Evolutionary conservation across 2,797 vertebrate species (phyloP).

Genomic region (Trematomus bernacchii): DNA sequence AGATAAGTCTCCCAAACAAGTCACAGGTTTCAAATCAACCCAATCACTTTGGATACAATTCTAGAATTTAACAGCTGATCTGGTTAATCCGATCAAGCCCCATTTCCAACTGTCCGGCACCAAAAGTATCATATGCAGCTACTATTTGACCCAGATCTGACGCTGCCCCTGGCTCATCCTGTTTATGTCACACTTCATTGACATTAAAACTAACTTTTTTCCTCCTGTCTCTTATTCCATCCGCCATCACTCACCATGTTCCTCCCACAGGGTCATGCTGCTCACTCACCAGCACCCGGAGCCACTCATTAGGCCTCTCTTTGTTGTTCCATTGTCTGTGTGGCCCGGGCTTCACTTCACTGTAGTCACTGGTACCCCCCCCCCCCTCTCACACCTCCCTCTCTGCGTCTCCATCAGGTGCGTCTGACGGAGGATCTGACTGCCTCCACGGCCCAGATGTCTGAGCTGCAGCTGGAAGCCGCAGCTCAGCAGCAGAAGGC

Average conservation of each 20-base stretch:
- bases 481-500: constrained; percentile 91
- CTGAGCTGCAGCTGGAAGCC: constrained; percentile 92
- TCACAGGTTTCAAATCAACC: neutral
- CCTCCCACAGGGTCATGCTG: constrained; percentile 62
- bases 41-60: neutral
- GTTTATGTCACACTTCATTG: constrained; percentile 24
- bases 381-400: constrained; percentile 9
- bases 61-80: neutral
- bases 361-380: neutral
- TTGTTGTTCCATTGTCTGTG: constrained; percentile 5
- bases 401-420: constrained; percentile 77
- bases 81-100: neutral
- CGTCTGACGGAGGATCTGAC: constrained; percentile 92
- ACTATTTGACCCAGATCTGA: constrained; percentile 63
- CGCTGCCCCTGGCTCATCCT: constrained; percentile 29
- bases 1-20: neutral
- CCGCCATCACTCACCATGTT: constrained; percentile 29
- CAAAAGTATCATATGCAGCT: neutral
- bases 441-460: constrained; percentile 86
- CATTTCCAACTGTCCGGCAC: neutral
- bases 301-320: constrained; percentile 46
- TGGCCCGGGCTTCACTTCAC: neutral
- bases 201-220: constrained; percentile 40
- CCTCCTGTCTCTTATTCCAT: constrained; percentile 25
- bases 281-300: constrained; percentile 42